Base-by-base conservation (phyloP, 1,140 invertebrate genomes). In the Phocides pigmalion region DNA sequence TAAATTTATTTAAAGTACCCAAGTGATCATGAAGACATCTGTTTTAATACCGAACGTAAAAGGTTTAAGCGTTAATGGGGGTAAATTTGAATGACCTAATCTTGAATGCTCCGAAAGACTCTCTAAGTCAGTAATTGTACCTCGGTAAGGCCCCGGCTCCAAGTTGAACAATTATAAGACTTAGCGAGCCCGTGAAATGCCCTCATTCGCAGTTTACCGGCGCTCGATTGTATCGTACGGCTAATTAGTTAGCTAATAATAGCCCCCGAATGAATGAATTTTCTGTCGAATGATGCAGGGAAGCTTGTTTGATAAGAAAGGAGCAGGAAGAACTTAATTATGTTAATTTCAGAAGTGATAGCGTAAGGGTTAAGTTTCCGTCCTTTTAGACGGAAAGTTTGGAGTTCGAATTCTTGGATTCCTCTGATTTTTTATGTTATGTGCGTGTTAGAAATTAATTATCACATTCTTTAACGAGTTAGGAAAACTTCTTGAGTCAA, bases 141-240 rank as follows among this genome's bases (percentile, higher is more conserved):
- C 15, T 70, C 66, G 72, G 68, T 53, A 70, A 71, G 73, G 65
- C 76, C 71, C 64, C 63, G 63, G 70, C 70, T 69, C 70, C 25
- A 86, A 84, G 72, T 86, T 83, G 69, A 81, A 82, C 82, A 84
- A 84, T 78, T 78, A 72, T 79, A 81, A 81, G 75, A 76, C 74
- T 82, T 82, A 80, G 80, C 78, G 76, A 77, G 69, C 37, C 71
- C 74, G 72, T 82, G 82, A 85, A 82, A 76, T 66, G 70, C 65
- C 47, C 71, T 71, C 68, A 71, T 74, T 63, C 62, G 64, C 64
- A 74, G 74, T 74, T 76, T 72, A 70, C 66, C 63, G 62, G 37
- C 32, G 51, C 50, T 59, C 41, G 66, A 74, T 72, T 71, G 70
- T 74, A 70, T 72, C 64, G 68, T 22, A 69, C 46, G 58, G 64